Percentiles rank a stretch among this genome's conserved stretches.
Evolutionary conservation across 92 coral and sea anemone species (phyloP).

Genomic region (Actinernus sp.): DNA sequence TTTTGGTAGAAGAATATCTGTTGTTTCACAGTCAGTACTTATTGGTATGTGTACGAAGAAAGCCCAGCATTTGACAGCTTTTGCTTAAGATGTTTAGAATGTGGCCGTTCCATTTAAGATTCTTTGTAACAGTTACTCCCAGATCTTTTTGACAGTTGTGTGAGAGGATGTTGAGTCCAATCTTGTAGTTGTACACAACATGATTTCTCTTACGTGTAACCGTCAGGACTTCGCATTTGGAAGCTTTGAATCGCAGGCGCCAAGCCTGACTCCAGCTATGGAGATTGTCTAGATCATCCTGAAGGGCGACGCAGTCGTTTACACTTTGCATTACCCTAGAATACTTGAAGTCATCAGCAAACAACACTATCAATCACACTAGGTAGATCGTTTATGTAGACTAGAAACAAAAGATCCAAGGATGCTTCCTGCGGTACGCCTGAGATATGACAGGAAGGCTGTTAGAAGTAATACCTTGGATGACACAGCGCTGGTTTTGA

Average conservation of each 20-base stretch:
- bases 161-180: neutral
- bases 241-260: slow-evolving; percentile 13
- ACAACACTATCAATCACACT: neutral
- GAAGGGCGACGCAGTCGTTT: neutral
- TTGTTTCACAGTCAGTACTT: no score
- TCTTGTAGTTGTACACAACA: neutral
- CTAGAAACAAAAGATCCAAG: no score
- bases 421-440: no score
- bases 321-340: neutral
- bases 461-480: no score
- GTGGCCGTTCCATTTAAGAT: slow-evolving; percentile 6
- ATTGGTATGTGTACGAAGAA: slow-evolving; percentile 4
- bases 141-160: neutral
- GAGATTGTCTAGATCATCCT: neutral
- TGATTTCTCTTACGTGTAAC: slow-evolving; percentile 25
- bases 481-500: no score
- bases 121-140: slow-evolving; percentile 4
- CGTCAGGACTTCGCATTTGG: slow-evolving; percentile 34
- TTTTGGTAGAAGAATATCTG: slow-evolving; percentile 19
- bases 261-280: slow-evolving; percentile 10
- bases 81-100: slow-evolving; percentile 5
- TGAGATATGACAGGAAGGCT: no score
- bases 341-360: neutral
- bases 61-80: neutral
- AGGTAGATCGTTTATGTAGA: neutral